These are phyloP conservation scores for Gymnoscopelus braueri DNA, from an alignment of 2,797 vertebrate genomes.

Conservation along the genomic window DNA sequence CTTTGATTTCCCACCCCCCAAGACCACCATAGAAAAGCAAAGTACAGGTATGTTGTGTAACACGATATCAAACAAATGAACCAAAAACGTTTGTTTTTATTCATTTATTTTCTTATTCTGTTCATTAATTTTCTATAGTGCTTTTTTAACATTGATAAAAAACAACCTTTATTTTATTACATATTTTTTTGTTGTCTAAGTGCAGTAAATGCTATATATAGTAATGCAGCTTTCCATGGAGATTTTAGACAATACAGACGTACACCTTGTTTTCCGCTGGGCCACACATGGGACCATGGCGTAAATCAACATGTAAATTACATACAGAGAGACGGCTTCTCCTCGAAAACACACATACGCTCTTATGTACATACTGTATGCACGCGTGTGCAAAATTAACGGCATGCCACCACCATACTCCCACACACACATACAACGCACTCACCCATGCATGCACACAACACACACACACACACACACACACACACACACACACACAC, in stretches of 20 bases:
- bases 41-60: no score
- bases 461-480: conserved; percentile 10
- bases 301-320: conserved; percentile 3
- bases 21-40: no score
- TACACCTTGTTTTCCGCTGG: conserved; percentile 46
- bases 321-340: background rate
- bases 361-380: conserved; percentile 1
- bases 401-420: conserved; percentile 30
- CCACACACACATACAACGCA: conserved; percentile 42
- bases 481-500: conserved; percentile 23
- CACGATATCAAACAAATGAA: conserved; percentile 14
- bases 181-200: conserved; percentile 50
- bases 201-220: conserved; percentile 67
- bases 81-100: conserved; percentile 14
- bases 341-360: conserved; percentile 1
- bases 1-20: no score
- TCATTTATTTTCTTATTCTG: conserved; percentile 69
- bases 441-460: background rate
- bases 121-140: conserved; percentile 65
- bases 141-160: conserved; percentile 71
- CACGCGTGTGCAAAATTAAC: no score
- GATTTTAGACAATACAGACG: conserved; percentile 69
- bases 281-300: conserved; percentile 48
- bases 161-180: conserved; percentile 30
- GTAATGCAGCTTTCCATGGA: conserved; percentile 63